Evolutionary conservation across 1,140 invertebrate genomes (phyloP).

Genomic region (Galleria mellonella): DNA sequence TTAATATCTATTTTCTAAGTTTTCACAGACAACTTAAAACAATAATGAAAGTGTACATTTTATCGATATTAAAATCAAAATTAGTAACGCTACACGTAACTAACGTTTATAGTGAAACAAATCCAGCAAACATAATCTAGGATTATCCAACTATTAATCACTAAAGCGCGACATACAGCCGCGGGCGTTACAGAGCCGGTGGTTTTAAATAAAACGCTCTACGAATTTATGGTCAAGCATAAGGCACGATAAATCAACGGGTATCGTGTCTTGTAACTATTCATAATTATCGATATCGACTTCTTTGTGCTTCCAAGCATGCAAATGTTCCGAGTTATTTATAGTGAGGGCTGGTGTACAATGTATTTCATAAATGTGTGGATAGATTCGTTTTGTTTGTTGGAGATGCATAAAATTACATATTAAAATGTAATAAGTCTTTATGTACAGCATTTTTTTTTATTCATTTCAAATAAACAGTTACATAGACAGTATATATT

Average conservation of each 20-base stretch:
- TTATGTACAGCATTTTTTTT: no score
- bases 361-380: no score
- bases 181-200: constrained; percentile 16
- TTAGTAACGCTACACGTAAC: constrained; percentile 4
- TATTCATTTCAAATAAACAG: no score
- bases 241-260: constrained; percentile 37
- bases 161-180: constrained; percentile 14
- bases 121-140: constrained; percentile 19
- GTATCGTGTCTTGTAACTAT: constrained; percentile 44
- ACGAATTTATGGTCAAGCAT: constrained; percentile 27
- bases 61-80: constrained; percentile 3
- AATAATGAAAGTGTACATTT: no score
- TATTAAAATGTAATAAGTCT: no score
- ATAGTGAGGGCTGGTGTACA: constrained; percentile 8
- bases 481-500: no score
- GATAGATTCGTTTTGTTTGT: no score
- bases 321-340: constrained; percentile 41
- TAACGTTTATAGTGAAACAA: constrained; percentile 2
- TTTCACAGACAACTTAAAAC: no score
- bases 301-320: constrained; percentile 42
- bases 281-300: constrained; percentile 49
- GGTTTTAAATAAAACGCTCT: constrained; percentile 21
- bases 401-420: no score
- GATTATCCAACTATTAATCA: constrained; percentile 31
- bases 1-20: no score